Evolutionary conservation across 2,113 vertebrate genomes (phyloP).

Genomic region (Bos javanicus): DNA sequence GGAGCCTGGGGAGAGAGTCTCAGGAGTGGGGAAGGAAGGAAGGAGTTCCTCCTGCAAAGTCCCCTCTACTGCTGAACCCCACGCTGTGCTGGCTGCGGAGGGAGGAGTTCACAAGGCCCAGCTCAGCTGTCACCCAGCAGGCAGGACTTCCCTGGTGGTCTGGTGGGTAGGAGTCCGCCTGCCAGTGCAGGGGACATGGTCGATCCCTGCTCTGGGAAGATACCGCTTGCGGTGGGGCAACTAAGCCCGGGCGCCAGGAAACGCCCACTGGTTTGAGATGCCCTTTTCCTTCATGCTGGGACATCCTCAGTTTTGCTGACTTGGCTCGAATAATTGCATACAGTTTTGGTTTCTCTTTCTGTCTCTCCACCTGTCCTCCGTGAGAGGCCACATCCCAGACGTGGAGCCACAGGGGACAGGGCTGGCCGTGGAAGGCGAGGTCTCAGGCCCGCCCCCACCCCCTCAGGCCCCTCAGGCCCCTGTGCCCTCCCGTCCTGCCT

Average conservation of each 20-base stretch:
- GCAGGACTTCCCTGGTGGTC: neutral
- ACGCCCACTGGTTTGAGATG: neutral
- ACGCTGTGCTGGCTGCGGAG: neutral
- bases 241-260: neutral
- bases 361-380: neutral
- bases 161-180: neutral
- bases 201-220: neutral
- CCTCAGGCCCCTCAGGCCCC: neutral
- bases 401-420: neutral
- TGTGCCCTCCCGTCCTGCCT: neutral
- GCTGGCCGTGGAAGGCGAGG: too few species aligned
- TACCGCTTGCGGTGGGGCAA: rapidly evolving
- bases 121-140: neutral
- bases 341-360: neutral
- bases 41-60: neutral
- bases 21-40: neutral
- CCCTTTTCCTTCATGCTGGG: neutral
- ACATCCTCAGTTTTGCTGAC: rapidly evolving
- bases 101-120: neutral
- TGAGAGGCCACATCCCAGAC: neutral
- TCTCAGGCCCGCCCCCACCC: rapidly evolving
- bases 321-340: neutral
- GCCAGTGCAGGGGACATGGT: neutral
- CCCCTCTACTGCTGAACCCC: neutral
- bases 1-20: neutral